Evolutionary conservation across 2,888 invertebrate genomes (phyloP).

Genomic region (Ophonus ardosiacus): DNA sequence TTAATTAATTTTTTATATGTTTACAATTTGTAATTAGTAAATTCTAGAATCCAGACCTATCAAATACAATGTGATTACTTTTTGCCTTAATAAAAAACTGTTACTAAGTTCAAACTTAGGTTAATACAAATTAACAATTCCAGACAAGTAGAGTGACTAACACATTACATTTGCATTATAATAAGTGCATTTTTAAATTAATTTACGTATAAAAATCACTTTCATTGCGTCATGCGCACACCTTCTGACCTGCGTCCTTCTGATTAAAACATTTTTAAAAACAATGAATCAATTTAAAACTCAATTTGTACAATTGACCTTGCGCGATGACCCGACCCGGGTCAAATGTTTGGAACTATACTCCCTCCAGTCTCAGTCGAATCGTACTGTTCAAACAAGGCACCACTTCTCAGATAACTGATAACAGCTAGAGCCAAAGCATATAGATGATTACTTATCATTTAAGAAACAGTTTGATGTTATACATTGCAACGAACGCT

Average conservation of each 20-base stretch:
- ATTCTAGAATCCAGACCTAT: too few species aligned
- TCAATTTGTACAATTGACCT: slow-evolving; percentile 62
- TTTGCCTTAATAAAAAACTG: too few species aligned
- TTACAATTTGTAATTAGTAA: too few species aligned
- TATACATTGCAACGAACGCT: slow-evolving; percentile 6
- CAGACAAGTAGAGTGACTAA: not conserved
- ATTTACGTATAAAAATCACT: not conserved
- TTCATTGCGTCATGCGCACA: not conserved
- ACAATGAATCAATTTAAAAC: slow-evolving; percentile 59
- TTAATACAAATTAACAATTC: not conserved
- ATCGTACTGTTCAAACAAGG: slow-evolving; percentile 29
- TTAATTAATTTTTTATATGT: too few species aligned
- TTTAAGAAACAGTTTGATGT: not conserved
- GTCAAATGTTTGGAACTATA: slow-evolving; percentile 33
- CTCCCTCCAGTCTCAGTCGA: slow-evolving; percentile 5
- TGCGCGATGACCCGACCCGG: slow-evolving; percentile 50
- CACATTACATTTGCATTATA: not conserved
- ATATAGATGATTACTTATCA: slow-evolving; percentile 12
- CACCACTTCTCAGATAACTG: slow-evolving; percentile 23
- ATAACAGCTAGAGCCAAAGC: slow-evolving; percentile 5
- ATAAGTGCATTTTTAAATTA: not conserved
- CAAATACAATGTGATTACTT: too few species aligned
- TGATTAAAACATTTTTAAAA: slow-evolving; percentile 59
- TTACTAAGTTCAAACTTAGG: not conserved
- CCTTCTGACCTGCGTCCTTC: slow-evolving; percentile 52